Evolutionary conservation across 1,140 invertebrate genomes (phyloP).

Genomic region (Dinothrombium tinctorium): DNA sequence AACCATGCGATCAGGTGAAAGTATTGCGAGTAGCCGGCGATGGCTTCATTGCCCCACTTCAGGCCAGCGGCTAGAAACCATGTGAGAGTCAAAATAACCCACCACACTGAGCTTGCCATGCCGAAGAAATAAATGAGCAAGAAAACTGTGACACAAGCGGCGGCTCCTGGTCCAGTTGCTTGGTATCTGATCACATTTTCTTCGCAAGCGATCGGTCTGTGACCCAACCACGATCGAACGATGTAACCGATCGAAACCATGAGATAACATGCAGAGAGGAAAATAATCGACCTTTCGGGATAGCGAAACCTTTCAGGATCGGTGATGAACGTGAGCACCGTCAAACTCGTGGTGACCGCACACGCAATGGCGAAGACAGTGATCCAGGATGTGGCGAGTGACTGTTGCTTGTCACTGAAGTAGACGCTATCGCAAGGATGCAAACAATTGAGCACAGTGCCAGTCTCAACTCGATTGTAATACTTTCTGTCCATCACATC

Average conservation of each 20-base stretch:
- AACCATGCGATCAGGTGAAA: constrained; percentile 79
- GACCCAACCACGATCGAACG: constrained; percentile 52
- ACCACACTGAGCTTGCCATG: constrained; percentile 78
- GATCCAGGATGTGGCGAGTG: constrained; percentile 51
- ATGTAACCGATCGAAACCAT: constrained; percentile 81
- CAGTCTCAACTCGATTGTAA: constrained; percentile 35
- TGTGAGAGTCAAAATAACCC: constrained; percentile 81
- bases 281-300: constrained; percentile 82
- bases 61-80: constrained; percentile 82
- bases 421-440: constrained; percentile 69
- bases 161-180: constrained; percentile 31
- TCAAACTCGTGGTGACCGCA: constrained; percentile 27
- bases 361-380: constrained; percentile 28
- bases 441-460: constrained; percentile 53
- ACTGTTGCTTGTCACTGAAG: constrained; percentile 44
- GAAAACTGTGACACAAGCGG: constrained; percentile 58
- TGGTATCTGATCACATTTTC: constrained; percentile 25
- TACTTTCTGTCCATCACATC: constrained; percentile 29
- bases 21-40: constrained; percentile 75
- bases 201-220: constrained; percentile 71
- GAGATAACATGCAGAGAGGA: constrained; percentile 80
- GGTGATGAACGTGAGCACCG: constrained; percentile 56
- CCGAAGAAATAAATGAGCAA: constrained; percentile 76
- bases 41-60: constrained; percentile 88
- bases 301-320: constrained; percentile 55